Evolutionary conservation across 2,888 invertebrate genomes (phyloP).

Genomic region (Bimastos eiseni): DNA sequence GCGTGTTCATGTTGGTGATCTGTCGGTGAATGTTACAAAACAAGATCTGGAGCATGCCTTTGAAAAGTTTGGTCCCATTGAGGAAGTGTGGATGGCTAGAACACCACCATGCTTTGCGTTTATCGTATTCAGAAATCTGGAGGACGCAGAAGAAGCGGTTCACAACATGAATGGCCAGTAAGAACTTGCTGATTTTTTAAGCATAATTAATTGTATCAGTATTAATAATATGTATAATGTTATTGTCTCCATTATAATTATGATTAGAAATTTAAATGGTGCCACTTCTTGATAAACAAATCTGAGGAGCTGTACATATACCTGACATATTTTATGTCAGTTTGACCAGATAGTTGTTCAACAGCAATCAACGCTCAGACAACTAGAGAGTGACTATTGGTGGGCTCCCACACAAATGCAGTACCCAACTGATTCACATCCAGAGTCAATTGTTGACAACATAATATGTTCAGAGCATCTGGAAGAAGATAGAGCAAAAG

Average conservation of each 20-base stretch:
- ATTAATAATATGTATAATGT: neutral
- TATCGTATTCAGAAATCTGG: constrained; percentile 67
- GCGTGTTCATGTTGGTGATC: constrained; percentile 41
- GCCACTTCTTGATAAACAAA: too few relatives aligned
- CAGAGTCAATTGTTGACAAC: too few relatives aligned
- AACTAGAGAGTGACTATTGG: too few relatives aligned
- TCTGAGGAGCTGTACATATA: too few relatives aligned
- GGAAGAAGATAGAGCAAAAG: too few relatives aligned
- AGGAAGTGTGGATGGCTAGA: constrained; percentile 69
- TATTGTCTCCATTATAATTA: neutral
- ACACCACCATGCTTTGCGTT: constrained; percentile 70
- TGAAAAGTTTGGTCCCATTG: constrained; percentile 66
- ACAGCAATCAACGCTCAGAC: too few relatives aligned
- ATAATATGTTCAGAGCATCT: too few relatives aligned
- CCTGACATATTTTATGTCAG: too few relatives aligned
- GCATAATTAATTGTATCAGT: neutral
- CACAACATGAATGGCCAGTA: constrained; percentile 78
- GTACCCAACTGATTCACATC: too few relatives aligned
- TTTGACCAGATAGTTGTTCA: too few relatives aligned
- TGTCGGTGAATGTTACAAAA: constrained; percentile 35
- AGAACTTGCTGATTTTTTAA: constrained; percentile 48
- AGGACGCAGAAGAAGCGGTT: constrained; percentile 75
- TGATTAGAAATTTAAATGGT: constrained; percentile 13
- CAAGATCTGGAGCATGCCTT: constrained; percentile 65
- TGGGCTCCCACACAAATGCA: too few relatives aligned